Percentiles rank a stretch among this genome's conserved stretches.
Conservation (phyloP, 2,113 vertebrate genomes). For the Murina feae region DNA sequence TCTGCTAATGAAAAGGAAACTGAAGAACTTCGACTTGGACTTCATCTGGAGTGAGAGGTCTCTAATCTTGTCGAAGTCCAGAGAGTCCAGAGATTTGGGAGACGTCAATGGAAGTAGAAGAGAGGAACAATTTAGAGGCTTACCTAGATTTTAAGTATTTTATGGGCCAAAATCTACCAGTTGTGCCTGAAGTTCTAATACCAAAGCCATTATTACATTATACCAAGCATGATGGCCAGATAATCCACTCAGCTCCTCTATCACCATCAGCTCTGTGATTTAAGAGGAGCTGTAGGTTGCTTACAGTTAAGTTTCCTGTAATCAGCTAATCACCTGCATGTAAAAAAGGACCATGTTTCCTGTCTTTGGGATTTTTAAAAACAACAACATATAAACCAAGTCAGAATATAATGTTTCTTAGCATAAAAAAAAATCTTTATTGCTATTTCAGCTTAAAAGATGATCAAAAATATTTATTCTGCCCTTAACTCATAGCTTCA, state of each 20-base stretch:
- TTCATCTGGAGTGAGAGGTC: background rate
- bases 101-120: background rate
- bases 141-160: background rate
- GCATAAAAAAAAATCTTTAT: slow-evolving; percentile 91
- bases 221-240: background rate
- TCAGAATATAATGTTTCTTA: slow-evolving; percentile 62
- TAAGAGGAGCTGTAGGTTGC: background rate
- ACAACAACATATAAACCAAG: slow-evolving; percentile 48
- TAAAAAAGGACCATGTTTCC: background rate
- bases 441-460: slow-evolving; percentile 87
- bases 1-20: background rate
- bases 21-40: background rate
- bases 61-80: background rate
- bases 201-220: background rate
- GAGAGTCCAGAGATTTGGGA: background rate
- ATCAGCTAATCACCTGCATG: background rate
- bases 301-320: background rate
- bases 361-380: background rate
- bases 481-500: slow-evolving; percentile 78
- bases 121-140: background rate
- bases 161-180: background rate
- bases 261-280: background rate
- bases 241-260: background rate
- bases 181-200: background rate
- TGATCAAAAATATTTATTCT: slow-evolving; percentile 86